Evolutionary conservation across 2,797 vertebrate genomes (phyloP).

Genomic region (Xenentodon cancila): DNA sequence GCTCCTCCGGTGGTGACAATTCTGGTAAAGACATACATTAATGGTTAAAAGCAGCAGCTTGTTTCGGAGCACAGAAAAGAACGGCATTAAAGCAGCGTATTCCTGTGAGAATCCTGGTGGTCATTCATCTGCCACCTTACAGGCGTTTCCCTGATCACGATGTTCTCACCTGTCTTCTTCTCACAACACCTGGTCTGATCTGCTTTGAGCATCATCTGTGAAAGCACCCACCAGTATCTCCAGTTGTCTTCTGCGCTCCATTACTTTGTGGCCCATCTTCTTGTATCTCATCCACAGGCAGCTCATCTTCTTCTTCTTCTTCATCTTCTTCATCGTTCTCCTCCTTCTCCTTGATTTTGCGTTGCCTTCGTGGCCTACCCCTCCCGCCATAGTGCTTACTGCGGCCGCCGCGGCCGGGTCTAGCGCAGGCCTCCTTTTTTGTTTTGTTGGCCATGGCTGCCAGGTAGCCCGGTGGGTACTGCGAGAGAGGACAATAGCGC

Average conservation of each 20-base stretch:
- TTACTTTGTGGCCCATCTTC: constrained; percentile 74
- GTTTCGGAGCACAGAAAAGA: neutral
- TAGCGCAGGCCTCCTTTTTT: constrained; percentile 85
- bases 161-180: constrained; percentile 54
- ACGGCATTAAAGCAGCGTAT: neutral
- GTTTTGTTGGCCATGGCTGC: constrained; percentile 96
- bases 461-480: constrained; percentile 98
- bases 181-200: constrained; percentile 56
- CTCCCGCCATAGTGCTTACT: constrained; percentile 85
- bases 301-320: constrained; percentile 57
- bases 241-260: constrained; percentile 70
- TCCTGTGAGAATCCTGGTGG: neutral
- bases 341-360: constrained; percentile 73
- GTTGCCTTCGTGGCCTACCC: constrained; percentile 73
- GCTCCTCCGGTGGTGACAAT: constrained; percentile 58
- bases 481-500: constrained; percentile 11
- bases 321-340: constrained; percentile 67
- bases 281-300: constrained; percentile 44
- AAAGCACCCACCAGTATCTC: constrained; percentile 70
- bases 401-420: constrained; percentile 71
- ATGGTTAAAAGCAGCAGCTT: neutral
- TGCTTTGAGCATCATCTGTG: constrained; percentile 53
- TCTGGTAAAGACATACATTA: constrained; percentile 47
- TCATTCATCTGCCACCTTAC: constrained; percentile 11
- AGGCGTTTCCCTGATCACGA: neutral